Base-by-base conservation (phyloP, 2,888 invertebrate species). In the Perizoma flavofasciatum region DNA sequence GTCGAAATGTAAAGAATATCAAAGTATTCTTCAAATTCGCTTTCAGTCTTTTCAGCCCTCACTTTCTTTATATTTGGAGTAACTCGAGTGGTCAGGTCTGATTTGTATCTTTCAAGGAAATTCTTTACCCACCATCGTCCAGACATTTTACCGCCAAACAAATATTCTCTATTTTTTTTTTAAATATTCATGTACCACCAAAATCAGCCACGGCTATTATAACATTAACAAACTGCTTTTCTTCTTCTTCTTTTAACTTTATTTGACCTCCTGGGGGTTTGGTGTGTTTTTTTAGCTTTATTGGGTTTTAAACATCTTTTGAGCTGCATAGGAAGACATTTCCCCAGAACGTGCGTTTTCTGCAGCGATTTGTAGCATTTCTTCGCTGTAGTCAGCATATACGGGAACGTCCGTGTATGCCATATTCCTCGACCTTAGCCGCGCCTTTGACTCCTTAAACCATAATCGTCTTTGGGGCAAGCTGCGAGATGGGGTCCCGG, bases 91-190 rank as follows among this genome's bases (percentile, higher is more conserved):
- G 35, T 35, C 35, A 35, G 35, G 35, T 35, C 35, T 35, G 35
- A 5, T 35, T 35, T 35, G 35, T 35, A 35, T 35, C 35, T 35
- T 35, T 35, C 35, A 35, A 35, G 35, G 35, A 35, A 35, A 35
- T 35, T 35, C 6, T 35, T 35, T 35, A 35, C 35, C 35, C 35
- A 35, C 35, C 35, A 35, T 47, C 47, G 22, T 47, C 47, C 47
- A 47, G 47, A 22, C 9, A 47, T 22, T 47, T 47, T 47, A 47
- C 47, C 47, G n/a, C n/a, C n/a, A n/a, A n/a, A n/a, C n/a, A n/a
- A n/a, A n/a, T n/a, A n/a, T n/a, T n/a, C n/a, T n/a, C n/a, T n/a
- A n/a, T n/a, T 47, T 9, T 47, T 47, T 47, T 22, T 47, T 47
- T 11, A 47, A 33, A 47, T 47, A 47, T 47, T 47, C 47, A 47